Percentiles rank a stretch among this genome's conserved stretches.
Conservation (phyloP, 1,140 invertebrate species). For the Atta colombica region DNA sequence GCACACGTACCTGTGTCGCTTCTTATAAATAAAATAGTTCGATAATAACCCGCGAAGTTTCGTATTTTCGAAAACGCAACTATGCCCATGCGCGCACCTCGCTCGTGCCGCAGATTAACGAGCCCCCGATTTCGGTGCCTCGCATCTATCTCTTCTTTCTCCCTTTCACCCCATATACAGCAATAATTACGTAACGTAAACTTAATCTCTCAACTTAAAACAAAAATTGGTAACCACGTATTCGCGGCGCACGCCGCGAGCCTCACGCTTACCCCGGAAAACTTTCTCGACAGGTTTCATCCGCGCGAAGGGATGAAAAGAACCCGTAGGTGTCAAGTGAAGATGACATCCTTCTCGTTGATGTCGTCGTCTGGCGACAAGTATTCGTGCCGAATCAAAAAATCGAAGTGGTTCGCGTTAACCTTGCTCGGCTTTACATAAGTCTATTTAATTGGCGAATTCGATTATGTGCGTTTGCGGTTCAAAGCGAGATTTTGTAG, state of each 20-base stretch:
- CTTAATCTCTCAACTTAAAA: constrained; percentile 80
- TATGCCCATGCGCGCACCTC: constrained; percentile 41
- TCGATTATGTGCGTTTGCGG: constrained; percentile 3
- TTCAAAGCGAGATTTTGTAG: not conserved
- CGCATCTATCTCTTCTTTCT: constrained; percentile 21
- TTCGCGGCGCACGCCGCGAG: constrained; percentile 60
- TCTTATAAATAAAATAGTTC: constrained; percentile 79
- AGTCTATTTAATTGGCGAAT: constrained; percentile 34
- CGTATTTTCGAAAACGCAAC: constrained; percentile 71
- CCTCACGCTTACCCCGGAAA: constrained; percentile 29
- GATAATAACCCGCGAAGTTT: constrained; percentile 71
- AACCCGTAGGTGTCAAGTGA: not conserved
- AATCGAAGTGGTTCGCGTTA: constrained; percentile 27
- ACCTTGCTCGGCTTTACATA: not conserved
- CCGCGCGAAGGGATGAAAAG: not conserved
- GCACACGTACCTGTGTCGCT: constrained; percentile 51
- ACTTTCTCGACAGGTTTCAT: constrained; percentile 9
- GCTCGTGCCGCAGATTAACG: constrained; percentile 41
- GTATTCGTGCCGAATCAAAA: not conserved
- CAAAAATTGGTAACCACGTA: constrained; percentile 80
- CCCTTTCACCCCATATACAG: constrained; percentile 50
- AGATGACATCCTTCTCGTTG: not conserved
- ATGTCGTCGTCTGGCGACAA: not conserved
- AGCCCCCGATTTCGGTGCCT: constrained; percentile 27
- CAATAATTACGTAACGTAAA: constrained; percentile 75